Conservation (phyloP, 1,140 invertebrate genomes). For the Lysiphlebus fabarum region DNA sequence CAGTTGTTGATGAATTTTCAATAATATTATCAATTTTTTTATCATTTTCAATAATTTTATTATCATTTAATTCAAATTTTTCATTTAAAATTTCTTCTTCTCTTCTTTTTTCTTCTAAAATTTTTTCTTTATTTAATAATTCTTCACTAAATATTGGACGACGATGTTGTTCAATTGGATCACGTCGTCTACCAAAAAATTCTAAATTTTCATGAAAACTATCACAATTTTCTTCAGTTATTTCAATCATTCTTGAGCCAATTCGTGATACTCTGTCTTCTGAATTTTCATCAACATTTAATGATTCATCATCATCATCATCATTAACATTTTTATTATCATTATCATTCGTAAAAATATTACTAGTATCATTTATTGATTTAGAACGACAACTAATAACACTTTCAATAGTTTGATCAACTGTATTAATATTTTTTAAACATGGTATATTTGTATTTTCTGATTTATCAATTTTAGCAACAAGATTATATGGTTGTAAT, state of each 20-base stretch:
- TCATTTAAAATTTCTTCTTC: constrained; percentile 7
- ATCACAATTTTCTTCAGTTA: constrained; percentile 51
- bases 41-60: neutral
- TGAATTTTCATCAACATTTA: constrained; percentile 24
- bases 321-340: too few relatives aligned
- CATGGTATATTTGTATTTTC: constrained; percentile 43
- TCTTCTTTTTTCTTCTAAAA: constrained; percentile 18
- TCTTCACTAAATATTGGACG: constrained; percentile 19
- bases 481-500: constrained; percentile 31
- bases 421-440: constrained; percentile 34
- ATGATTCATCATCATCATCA: constrained; percentile 24
- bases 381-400: constrained; percentile 34
- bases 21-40: constrained; percentile 1
- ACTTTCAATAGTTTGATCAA: constrained; percentile 43
- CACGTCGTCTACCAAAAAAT: constrained; percentile 43
- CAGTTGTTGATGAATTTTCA: constrained; percentile 5
- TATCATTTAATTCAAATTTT: constrained; percentile 12
- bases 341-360: too few relatives aligned
- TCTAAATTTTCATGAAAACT: constrained; percentile 51
- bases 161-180: constrained; percentile 25
- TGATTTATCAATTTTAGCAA: constrained; percentile 43
- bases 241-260: constrained; percentile 43
- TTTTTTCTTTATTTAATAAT: constrained; percentile 19
- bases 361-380: neutral
- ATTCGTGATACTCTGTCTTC: constrained; percentile 26